Conservation (phyloP, 1,140 invertebrate genomes). For the Drosophila kepulauana region DNA sequence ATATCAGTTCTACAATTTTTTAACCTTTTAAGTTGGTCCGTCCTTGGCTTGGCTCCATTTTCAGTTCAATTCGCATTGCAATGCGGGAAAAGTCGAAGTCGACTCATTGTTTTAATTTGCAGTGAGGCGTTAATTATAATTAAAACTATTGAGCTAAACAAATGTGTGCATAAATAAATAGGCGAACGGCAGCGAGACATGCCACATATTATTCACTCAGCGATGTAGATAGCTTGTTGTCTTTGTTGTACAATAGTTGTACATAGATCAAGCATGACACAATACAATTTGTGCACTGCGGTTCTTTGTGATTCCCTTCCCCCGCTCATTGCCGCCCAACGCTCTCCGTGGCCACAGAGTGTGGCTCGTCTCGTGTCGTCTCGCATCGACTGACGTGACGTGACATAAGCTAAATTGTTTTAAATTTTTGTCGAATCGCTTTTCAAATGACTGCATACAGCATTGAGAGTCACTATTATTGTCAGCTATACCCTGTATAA, state of each 20-base stretch:
- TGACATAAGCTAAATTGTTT: conserved; percentile 81
- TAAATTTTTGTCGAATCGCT: conserved; percentile 76
- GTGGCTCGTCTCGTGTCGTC: not conserved
- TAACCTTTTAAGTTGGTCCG: not conserved
- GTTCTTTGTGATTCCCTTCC: conserved; percentile 51
- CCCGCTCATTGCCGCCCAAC: not conserved
- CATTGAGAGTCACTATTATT: conserved; percentile 26
- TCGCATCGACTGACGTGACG: conserved; percentile 42
- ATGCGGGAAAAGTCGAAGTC: conserved; percentile 14
- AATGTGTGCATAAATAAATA: conserved; percentile 56
- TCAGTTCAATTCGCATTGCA: not conserved
- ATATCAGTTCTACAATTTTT: not conserved
- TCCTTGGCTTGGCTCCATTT: conserved; percentile 5
- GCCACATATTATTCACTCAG: not conserved
- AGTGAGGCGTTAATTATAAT: conserved; percentile 77
- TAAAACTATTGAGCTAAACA: conserved; percentile 77
- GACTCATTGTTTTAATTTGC: conserved; percentile 55
- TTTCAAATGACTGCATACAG: conserved; percentile 62
- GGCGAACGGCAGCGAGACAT: conserved; percentile 22
- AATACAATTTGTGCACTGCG: conserved; percentile 68
- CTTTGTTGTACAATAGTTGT: not conserved
- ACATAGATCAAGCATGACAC: conserved; percentile 74
- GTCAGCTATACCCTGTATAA: conserved; percentile 10
- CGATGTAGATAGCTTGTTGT: conserved; percentile 7
- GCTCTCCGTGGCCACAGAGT: too few species aligned